Conservation (phyloP, 2,113 vertebrate genomes). For the Arvicanthis niloticus region DNA sequence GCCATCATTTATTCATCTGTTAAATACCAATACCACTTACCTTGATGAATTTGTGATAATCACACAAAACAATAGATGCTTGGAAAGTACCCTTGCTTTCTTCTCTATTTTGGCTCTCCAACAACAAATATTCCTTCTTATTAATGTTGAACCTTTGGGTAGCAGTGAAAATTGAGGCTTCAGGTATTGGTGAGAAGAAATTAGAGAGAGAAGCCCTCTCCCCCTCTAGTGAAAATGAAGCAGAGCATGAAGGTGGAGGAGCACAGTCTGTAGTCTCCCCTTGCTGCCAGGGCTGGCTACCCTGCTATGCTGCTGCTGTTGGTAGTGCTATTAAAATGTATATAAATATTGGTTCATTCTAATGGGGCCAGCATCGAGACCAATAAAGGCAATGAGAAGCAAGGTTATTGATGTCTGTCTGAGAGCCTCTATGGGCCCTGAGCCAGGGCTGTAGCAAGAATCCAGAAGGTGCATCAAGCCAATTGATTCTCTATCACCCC, state of each 20-base stretch:
- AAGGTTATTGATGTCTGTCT: slow-evolving; percentile 80
- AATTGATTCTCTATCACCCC: slow-evolving; percentile 72
- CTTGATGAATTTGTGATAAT: slow-evolving; percentile 5
- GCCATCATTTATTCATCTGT: neutral
- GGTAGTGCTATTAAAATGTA: slow-evolving; percentile 25
- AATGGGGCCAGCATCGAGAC: slow-evolving; percentile 6
- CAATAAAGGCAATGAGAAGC: slow-evolving; percentile 62
- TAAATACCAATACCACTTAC: neutral
- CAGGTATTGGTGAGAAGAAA: neutral
- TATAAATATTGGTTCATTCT: slow-evolving; percentile 67
- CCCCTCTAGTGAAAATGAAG: neutral
- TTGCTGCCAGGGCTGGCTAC: neutral
- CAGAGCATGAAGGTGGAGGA: neutral
- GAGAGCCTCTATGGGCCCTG: slow-evolving; percentile 47
- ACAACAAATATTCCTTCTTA: slow-evolving; percentile 1
- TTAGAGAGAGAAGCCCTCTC: neutral
- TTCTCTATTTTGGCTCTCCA: neutral
- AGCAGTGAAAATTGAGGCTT: neutral
- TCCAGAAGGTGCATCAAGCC: slow-evolving; percentile 75
- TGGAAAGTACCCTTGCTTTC: neutral
- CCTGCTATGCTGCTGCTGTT: slow-evolving; percentile 12
- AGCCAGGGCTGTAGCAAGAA: slow-evolving; percentile 68
- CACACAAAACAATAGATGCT: neutral
- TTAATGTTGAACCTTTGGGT: neutral
- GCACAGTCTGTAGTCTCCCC: neutral